phyloP scores from a whole-genome alignment of 2,113 vertebrate species.

The Laticauda laticaudata region DNA sequence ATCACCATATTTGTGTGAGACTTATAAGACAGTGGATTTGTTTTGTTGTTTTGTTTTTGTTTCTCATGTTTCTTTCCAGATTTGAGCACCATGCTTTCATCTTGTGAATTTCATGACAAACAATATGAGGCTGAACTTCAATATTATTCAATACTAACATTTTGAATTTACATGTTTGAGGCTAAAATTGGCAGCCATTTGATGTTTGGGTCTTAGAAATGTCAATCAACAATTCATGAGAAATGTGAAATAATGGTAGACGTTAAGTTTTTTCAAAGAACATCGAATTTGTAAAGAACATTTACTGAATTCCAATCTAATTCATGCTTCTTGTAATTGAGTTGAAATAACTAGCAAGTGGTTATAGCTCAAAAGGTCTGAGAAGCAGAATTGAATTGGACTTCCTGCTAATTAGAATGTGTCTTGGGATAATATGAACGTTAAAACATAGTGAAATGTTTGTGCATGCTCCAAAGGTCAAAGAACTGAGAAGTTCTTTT shows the following conservation, averaged over 20 bases:
- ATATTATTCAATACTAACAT: neutral
- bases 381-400: neutral
- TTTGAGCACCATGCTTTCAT: neutral
- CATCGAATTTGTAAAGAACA: neutral
- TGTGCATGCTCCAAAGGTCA: slow-evolving; percentile 19
- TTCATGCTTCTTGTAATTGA: neutral
- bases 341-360: neutral
- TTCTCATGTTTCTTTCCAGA: neutral
- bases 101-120: neutral
- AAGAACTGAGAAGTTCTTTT: neutral
- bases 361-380: neutral
- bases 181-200: neutral
- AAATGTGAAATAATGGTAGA: neutral
- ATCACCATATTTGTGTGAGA: neutral
- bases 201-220: neutral
- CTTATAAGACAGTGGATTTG: neutral
- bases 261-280: neutral
- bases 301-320: neutral
- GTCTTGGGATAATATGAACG: slow-evolving; percentile 17
- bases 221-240: neutral
- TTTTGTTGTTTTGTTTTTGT: neutral
- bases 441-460: slow-evolving; percentile 27
- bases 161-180: neutral
- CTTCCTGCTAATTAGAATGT: neutral
- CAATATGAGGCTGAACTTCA: no score